Evolutionary conservation across 1,140 invertebrate genomes (phyloP), one percentile per base, ranked within the genome.

Genomic region (Scaptomyza montana): DNA sequence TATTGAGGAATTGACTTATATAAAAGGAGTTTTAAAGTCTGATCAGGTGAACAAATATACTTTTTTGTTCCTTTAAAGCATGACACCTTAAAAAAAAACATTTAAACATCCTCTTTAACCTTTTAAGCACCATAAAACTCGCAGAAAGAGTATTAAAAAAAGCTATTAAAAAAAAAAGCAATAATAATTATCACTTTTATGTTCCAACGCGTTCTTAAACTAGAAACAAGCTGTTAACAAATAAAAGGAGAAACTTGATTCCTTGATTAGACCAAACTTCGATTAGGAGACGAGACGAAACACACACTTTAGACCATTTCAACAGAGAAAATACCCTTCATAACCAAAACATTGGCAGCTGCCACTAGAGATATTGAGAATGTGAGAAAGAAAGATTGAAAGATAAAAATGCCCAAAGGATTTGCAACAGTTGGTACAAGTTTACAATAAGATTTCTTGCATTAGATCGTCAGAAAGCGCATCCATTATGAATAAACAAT

Each of bases 371-470:
- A 30, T 30, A 33, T 33, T 33, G 30, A 33, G 30, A 33, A 0
- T 6, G 30, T 33, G 30, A 5, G 3, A 25, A 4, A 25, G 21
- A 25, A 25, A 25, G 3, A 4, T 21, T 21, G 3, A 25, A 25
- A 25, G 21, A 25, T 25, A 25, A 87, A 78, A 81, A 87, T 78
- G 81, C 82, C 78, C 82, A 68, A 63, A 73, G 81, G 81, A 81
- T 74, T 78, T 75, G 66, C 77, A 84, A 72, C 81, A 86, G 69
- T 86, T 87, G 73, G 60, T 62, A 67, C 72, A 86, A 87, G 63
- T 87, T 86, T 86, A 87, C 81, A 86, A 86, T 87, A 87, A 86
- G 81, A 78, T 73, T 72, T 47, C 70, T 72, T 43, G 39, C n/a
- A 13, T 16, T 53, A 46, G 60, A 77, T 77, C 56, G 65, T 33